Base-by-base conservation (phyloP, 2,888 invertebrate species). In the Mythimna ferrago region DNA sequence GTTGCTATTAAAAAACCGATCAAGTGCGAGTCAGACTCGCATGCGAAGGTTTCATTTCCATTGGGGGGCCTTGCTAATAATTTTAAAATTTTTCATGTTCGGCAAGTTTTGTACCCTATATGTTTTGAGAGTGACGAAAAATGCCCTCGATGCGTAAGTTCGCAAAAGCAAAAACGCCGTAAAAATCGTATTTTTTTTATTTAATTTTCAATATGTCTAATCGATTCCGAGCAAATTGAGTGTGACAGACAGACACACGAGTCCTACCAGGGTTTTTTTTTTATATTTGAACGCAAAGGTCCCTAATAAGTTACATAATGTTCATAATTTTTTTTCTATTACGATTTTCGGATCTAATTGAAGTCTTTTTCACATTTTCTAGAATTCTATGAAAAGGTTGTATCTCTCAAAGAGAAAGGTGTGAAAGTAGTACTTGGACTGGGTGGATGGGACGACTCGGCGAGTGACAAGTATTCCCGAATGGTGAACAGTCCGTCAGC, bases 381-480 rank as follows among this genome's bases (percentile, higher is more conserved):
- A 98, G 98, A 98, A 93, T 99, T 99, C 93, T 99, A 99, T 92
- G 98, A 98, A 87, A 98, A 98, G 89, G 98, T 99, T 5, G 97
- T 98, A 0, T 97, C 97, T 0, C 96, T 98, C 44, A 98, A 97
- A 86, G 94, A 96, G 1, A 97, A 97, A 83, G 98, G 98, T 0
- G 97, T 98, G 19, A 98, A 98, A 92, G 98, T 98, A 0, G 96
- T 98, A 0, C 96, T 99, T 3, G 99, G 99, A 0, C 97, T 99
- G 74, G 99, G 99, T 9, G 99, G 99, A 0, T 99, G 99, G 99
- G 99, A 99, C 89, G 99, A 99, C 93, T 99, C 99, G 0, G 98
- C 98, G 0, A 98, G 98, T 6, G 98, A 98, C 91, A 99, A 99
- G 90, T 99, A 99, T 93, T 98, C 98, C 1, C 97, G 97, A 60